Percentiles rank a stretch among this genome's conserved stretches.
phyloP scores from a whole-genome alignment of 2,888 invertebrate genomes.

The Podabrus alpinus region DNA sequence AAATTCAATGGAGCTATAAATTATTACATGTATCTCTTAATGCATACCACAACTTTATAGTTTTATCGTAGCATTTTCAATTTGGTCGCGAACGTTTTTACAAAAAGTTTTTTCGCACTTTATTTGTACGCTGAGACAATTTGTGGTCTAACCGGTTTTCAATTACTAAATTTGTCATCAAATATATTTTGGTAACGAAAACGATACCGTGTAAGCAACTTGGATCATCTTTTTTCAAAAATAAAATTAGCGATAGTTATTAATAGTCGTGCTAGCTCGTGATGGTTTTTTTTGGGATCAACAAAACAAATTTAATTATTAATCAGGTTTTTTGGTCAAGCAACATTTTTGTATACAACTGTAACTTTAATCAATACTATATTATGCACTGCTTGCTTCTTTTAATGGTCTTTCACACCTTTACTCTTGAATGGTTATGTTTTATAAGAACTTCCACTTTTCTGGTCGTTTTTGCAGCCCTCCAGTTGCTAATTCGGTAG shows the following conservation, averaged over 20 bases:
- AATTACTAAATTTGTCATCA: not conserved
- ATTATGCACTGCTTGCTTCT: too few species aligned
- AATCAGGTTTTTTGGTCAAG: not conserved
- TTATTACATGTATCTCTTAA: not conserved
- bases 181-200: not conserved
- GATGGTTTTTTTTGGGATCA: not conserved
- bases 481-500: too few species aligned
- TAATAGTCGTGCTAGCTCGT: not conserved
- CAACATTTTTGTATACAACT: too few species aligned
- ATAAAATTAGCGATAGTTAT: not conserved
- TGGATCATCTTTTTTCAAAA: not conserved
- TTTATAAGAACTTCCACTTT: not conserved
- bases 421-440: not conserved
- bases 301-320: not conserved
- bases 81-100: not conserved
- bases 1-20: not conserved
- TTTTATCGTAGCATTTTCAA: not conserved
- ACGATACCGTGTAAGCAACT: not conserved
- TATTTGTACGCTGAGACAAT: constrained; percentile 1
- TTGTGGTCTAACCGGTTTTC: not conserved
- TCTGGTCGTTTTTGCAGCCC: too few species aligned
- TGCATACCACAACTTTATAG: not conserved
- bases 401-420: not conserved
- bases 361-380: not conserved
- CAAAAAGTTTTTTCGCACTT: constrained; percentile 2